Evolutionary conservation across 2,797 vertebrate species (phyloP), one percentile per base, ranked within the genome.

Genomic region (Alcedo quadribrachys): DNA sequence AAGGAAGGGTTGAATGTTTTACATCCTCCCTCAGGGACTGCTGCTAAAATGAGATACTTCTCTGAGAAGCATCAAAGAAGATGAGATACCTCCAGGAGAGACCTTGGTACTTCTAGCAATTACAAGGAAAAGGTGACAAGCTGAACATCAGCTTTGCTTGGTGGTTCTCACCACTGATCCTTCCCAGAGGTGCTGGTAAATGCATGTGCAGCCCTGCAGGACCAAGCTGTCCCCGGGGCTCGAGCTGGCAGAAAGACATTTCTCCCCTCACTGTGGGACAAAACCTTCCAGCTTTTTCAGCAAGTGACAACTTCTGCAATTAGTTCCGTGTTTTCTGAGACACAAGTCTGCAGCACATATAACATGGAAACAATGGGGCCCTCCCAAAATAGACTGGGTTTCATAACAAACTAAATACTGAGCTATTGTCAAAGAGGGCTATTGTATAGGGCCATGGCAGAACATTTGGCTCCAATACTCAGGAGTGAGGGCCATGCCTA

Each of bases 351-450:
- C 76, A 94, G 88, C 84, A 43, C 94, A 94, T 57, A 60, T 71
- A 87, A 92, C 83, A 22, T 33, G 45, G 91, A 60, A 96, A 96
- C 93, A 96, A 95, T 92, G 4, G 92, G 58, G 84, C 84, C 86
- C 86, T 96, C 95, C 93, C 93, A 87, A 96, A 96, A 96, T 95
- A 96, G 95, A 68, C 93, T 89, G 93, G 66, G 13, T 94, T 94
- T 96, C 92, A 87, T 96, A 93, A 93, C 90, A 75, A 66, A 68
- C 85, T 76, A 42, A 95, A 62, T 55, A 21, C 88, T 33, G 73
- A 90, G 84, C 91, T 89, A 91, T 96, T 96, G 94, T 94, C 92
- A 80, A 51, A 48, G 84, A 28, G 78, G 9, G 58, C 89, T 54
- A 89, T 95, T 95, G 93, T 93, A 55, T 30, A 76, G 94, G 95